Evolutionary conservation across 53 echinoderm and acorn worm genomes (phyloP).

Genomic region (Patiria pectinifera): DNA sequence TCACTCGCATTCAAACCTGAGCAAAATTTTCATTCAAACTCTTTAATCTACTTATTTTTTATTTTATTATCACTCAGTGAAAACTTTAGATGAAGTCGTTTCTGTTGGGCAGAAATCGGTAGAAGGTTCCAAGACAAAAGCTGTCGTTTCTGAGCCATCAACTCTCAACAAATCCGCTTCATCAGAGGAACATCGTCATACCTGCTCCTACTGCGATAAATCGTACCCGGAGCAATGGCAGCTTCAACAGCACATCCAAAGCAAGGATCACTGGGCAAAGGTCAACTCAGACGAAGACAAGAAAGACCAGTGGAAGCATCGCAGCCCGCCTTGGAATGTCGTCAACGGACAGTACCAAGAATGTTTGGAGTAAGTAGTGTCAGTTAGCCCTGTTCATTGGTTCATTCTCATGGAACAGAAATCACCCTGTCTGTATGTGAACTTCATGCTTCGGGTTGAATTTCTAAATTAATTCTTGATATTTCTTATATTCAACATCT

Average conservation of each 20-base stretch:
- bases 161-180: background rate
- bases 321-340: constrained; percentile 81
- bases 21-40: background rate
- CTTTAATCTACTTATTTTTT: background rate
- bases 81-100: background rate
- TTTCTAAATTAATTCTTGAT: background rate
- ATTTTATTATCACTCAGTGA: background rate
- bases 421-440: background rate
- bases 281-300: constrained; percentile 81
- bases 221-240: constrained; percentile 65
- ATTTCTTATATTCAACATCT: background rate
- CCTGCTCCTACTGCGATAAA: constrained; percentile 82
- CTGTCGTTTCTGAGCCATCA: background rate
- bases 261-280: constrained; percentile 70
- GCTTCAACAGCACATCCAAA: constrained; percentile 75
- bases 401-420: background rate
- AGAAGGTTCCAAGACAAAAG: background rate
- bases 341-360: constrained; percentile 76
- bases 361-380: constrained; percentile 74
- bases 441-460: background rate
- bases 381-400: background rate
- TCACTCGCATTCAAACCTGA: too few relatives aligned
- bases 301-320: constrained; percentile 71
- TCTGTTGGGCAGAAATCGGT: background rate
- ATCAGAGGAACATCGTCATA: background rate